These are phyloP conservation scores for Epistrophe grossulariae DNA, from an alignment of 2,888 invertebrate species.

Conservation along the genomic window DNA sequence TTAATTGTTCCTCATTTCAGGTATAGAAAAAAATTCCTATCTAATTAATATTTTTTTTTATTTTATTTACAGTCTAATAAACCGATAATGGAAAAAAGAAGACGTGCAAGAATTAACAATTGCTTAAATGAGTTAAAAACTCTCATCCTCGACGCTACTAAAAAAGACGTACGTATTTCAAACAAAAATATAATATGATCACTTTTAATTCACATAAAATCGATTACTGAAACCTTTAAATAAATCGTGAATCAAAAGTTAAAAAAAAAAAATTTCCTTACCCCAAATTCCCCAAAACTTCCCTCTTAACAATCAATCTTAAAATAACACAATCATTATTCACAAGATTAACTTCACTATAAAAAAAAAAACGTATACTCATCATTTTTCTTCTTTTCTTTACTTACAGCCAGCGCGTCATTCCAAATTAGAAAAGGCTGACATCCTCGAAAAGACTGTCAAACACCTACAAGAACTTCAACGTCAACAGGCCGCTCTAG, in stretches of 20 bases:
- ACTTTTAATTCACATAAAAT: background rate
- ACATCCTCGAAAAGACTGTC: slow-evolving; percentile 97
- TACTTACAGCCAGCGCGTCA: slow-evolving; percentile 93
- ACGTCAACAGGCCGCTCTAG: slow-evolving; percentile 92
- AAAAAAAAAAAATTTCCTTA: background rate
- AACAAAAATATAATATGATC: background rate
- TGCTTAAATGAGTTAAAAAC: slow-evolving; percentile 94
- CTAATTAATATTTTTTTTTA: slow-evolving; percentile 18
- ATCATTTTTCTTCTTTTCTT: slow-evolving; percentile 44
- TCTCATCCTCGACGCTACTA: slow-evolving; percentile 92
- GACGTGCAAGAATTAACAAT: slow-evolving; percentile 95
- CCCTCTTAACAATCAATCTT: background rate
- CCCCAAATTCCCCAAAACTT: background rate
- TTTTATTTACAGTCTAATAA: slow-evolving; percentile 90
- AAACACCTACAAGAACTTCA: slow-evolving; percentile 95
- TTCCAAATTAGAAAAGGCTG: slow-evolving; percentile 97
- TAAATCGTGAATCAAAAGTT: background rate
- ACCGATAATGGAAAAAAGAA: slow-evolving; percentile 96
- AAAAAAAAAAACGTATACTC: slow-evolving; percentile 2
- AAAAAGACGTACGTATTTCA: slow-evolving; percentile 92
- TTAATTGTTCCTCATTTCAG: no score
- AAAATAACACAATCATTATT: background rate
- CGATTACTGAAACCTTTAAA: background rate
- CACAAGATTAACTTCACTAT: background rate
- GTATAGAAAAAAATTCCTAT: no score